phyloP scores from a whole-genome alignment of 2,113 vertebrate species.

The Peucedramus taeniatus region DNA sequence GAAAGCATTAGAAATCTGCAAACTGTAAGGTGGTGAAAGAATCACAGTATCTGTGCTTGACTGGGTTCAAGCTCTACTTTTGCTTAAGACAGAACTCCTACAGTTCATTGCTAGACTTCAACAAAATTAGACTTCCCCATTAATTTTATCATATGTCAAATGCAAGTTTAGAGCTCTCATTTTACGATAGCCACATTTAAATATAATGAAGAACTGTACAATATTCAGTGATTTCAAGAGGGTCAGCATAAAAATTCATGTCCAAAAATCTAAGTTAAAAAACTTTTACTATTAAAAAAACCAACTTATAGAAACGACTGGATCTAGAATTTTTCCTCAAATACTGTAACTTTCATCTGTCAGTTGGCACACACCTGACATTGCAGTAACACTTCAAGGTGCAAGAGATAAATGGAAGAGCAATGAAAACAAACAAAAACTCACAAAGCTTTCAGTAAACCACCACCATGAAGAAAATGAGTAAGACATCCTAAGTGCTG shows the following conservation, averaged over 20 bases:
- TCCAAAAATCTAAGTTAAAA: neutral
- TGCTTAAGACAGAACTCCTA: neutral
- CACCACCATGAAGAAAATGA: neutral
- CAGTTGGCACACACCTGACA: neutral
- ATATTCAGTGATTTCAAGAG: neutral
- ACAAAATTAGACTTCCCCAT: neutral
- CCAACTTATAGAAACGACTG: neutral
- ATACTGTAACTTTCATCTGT: neutral
- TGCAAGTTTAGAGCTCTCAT: neutral
- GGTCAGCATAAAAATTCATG: neutral
- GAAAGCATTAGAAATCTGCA: neutral
- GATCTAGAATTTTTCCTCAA: neutral
- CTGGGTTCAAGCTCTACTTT: neutral
- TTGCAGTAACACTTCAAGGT: neutral
- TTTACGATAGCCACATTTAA: neutral
- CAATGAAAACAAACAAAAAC: neutral
- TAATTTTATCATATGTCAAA: neutral
- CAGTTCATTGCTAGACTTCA: neutral
- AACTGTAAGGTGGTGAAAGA: neutral
- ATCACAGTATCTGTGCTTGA: neutral
- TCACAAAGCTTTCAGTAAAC: neutral
- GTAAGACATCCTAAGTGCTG: neutral
- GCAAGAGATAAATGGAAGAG: neutral
- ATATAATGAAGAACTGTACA: neutral
- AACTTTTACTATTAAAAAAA: neutral